These are phyloP conservation scores for Diacarnus erythraeanus DNA, from an alignment of 37 sponge, comb jelly and placozoan species.

Conservation along the genomic window DNA sequence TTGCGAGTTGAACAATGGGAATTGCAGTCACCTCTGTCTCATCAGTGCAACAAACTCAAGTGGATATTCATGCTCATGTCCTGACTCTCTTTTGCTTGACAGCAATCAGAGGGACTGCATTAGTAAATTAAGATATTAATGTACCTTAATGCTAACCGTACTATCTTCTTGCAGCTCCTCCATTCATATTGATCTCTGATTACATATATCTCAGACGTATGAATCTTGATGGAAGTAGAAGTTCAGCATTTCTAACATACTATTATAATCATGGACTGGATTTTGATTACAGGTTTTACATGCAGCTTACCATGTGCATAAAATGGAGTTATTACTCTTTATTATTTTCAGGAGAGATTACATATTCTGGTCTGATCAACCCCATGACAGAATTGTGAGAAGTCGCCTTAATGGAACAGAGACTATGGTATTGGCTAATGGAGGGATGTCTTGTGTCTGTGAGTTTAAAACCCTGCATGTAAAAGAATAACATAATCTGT, in stretches of 20 bases:
- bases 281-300: conserved; percentile 14
- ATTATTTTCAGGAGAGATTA: conserved; percentile 14
- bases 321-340: background rate
- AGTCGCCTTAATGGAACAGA: conserved; percentile 4
- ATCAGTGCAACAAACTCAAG: conserved; percentile 3
- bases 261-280: conserved; percentile 5
- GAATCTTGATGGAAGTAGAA: conserved; percentile 10
- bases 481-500: no score
- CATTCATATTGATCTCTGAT: background rate
- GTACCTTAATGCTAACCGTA: background rate
- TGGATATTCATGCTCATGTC: conserved; percentile 60
- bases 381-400: conserved; percentile 8
- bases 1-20: conserved; percentile 46
- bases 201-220: conserved; percentile 9
- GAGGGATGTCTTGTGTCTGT: conserved; percentile 14
- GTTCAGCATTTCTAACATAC: background rate
- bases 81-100: conserved; percentile 22
- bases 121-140: background rate
- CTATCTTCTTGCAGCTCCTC: conserved; percentile 2
- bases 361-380: conserved; percentile 12
- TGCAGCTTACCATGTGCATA: background rate
- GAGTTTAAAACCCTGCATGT: conserved; percentile 9
- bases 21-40: conserved; percentile 64
- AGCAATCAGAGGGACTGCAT: conserved; percentile 18
- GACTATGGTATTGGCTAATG: background rate